Conservation (phyloP, 2,888 invertebrate genomes). For the Esperia sulphurella region DNA sequence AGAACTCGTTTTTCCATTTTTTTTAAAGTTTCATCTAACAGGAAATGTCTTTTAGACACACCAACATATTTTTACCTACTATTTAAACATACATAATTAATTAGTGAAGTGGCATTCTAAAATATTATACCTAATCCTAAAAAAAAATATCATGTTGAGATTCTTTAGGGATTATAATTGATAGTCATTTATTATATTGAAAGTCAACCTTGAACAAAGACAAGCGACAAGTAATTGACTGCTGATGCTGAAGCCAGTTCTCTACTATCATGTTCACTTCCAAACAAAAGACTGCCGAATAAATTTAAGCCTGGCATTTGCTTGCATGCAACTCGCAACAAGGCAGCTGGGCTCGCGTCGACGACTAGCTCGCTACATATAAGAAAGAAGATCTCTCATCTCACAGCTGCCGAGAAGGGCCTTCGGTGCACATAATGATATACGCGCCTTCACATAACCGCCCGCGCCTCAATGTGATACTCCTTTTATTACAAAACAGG, state of each 20-base stretch:
- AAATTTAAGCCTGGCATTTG: conserved; percentile 2
- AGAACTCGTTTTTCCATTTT: no score
- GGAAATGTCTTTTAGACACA: no score
- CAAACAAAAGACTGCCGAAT: conserved; percentile 4
- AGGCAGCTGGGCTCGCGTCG: conserved; percentile 3
- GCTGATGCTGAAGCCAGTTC: background rate
- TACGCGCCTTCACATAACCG: conserved; percentile 36
- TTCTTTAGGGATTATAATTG: no score
- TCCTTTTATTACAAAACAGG: conserved; percentile 57
- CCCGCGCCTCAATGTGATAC: conserved; percentile 34
- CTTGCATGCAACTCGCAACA: background rate
- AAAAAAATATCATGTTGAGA: no score
- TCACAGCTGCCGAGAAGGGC: conserved; percentile 32
- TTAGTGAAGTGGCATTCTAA: no score
- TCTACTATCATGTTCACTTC: background rate
- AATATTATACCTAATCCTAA: no score
- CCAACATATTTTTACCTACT: no score
- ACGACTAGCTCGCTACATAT: conserved; percentile 6
- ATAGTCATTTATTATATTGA: no score
- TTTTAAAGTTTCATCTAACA: no score
- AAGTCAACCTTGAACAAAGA: no score
- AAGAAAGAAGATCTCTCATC: conserved; percentile 24
- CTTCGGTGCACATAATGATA: conserved; percentile 43
- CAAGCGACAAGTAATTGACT: no score
- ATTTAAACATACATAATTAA: no score